phyloP scores from a whole-genome alignment of 2,888 invertebrate species.

The Drosophila diplacantha region DNA sequence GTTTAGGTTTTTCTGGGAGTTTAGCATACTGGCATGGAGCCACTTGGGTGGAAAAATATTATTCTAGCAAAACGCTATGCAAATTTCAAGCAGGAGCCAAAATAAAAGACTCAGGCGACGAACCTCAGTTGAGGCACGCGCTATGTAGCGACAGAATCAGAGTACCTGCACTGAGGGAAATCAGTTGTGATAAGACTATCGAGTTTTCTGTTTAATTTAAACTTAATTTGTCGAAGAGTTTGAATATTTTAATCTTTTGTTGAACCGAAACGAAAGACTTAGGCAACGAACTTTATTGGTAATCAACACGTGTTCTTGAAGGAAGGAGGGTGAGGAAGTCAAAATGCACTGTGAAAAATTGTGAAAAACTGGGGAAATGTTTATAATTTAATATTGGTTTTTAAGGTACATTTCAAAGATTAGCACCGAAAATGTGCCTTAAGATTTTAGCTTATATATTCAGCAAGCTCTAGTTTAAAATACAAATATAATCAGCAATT shows the following conservation, averaged over 20 bases:
- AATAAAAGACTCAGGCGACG: constrained; percentile 65
- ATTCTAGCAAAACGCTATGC: constrained; percentile 55
- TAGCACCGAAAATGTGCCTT: too few species aligned
- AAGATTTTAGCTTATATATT: too few species aligned
- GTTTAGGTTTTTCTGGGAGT: not conserved
- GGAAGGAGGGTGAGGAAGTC: not conserved
- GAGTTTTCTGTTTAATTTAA: fast-evolving
- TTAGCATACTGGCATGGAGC: constrained; percentile 11
- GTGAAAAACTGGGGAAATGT: not conserved
- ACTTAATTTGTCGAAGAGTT: too few species aligned
- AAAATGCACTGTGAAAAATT: not conserved
- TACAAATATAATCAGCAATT: too few species aligned
- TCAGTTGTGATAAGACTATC: not conserved
- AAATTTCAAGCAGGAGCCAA: constrained; percentile 45
- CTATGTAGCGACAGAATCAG: constrained; percentile 1
- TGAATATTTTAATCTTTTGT: not conserved
- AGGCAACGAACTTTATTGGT: constrained; percentile 41
- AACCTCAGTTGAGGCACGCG: constrained; percentile 43
- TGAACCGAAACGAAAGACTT: constrained; percentile 49
- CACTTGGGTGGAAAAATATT: constrained; percentile 43
- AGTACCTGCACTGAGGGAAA: constrained; percentile 10
- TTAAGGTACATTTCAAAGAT: too few species aligned
- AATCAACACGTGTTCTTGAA: not conserved
- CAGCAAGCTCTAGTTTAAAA: too few species aligned
- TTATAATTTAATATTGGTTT: not conserved